Conservation (phyloP, 2,888 invertebrate species). For the Tyria jacobaeae region DNA sequence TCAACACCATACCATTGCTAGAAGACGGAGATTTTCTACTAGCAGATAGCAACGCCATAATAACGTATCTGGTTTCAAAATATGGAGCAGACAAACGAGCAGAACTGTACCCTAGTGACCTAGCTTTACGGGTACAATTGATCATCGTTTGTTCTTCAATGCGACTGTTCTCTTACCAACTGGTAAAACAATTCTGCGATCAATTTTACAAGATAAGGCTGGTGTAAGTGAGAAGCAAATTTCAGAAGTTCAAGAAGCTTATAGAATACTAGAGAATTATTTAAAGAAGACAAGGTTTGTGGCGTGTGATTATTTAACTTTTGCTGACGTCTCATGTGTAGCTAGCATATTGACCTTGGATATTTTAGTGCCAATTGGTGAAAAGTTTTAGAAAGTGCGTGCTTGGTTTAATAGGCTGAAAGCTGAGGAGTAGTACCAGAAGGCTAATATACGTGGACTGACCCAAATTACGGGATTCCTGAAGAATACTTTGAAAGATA, state of each 20-base stretch:
- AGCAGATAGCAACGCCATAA: conserved; percentile 63
- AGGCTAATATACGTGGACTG: conserved; percentile 55
- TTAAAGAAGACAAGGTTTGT: conserved; percentile 51
- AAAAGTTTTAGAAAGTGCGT: conserved; percentile 49
- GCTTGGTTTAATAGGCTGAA: conserved; percentile 54
- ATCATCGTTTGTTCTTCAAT: conserved; percentile 59
- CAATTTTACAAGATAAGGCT: conserved; percentile 33
- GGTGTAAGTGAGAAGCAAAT: conserved; percentile 42
- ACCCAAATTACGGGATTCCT: conserved; percentile 27
- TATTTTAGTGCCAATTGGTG: conserved; percentile 49
- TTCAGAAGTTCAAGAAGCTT: conserved; percentile 48
- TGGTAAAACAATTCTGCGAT: conserved; percentile 25
- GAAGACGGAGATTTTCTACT: conserved; percentile 63
- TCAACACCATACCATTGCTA: conserved; percentile 53
- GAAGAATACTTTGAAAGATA: conserved; percentile 29
- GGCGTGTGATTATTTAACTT: conserved; percentile 54
- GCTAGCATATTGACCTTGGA: conserved; percentile 54
- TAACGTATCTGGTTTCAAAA: conserved; percentile 62
- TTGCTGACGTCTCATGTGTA: conserved; percentile 61
- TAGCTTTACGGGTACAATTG: conserved; percentile 53
- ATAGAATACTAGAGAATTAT: conserved; percentile 59
- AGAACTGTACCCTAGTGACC: conserved; percentile 57
- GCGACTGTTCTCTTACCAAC: conserved; percentile 51
- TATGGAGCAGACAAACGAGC: conserved; percentile 59
- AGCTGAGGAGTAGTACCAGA: conserved; percentile 55